Base-by-base conservation (phyloP, 35 echinoderm and acorn worm genomes). In the Ptychodera flava region DNA sequence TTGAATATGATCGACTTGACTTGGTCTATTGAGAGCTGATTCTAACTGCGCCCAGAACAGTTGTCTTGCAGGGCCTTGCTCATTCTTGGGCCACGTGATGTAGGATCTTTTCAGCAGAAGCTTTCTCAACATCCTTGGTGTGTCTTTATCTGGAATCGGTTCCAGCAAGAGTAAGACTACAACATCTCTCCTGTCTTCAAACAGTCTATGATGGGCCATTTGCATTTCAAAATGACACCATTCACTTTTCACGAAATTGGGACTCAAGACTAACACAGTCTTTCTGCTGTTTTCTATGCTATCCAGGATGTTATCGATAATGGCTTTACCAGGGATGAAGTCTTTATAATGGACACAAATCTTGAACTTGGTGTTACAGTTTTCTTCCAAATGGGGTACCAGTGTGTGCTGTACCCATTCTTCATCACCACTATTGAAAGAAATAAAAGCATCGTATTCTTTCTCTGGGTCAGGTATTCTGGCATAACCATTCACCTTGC, bases 141-240 rank as follows among this genome's bases (percentile, higher is more conserved):
- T 36, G 35, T 83, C 22, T 37, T 36, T 83, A 37, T 36, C 37
- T 1, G 82, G 34, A 1, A 83, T 36, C 30, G 1, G 12, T 35
- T 83, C 82, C 14, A 83, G 82, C 30, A 83, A 36, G 29, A 83
- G 34, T 0, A 36, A 36, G 29, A 83, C 35, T 0, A 83, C 34
- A 28, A 83, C 35, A 83, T 83, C 82, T 83, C 37, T 36, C 16
- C 37, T 33, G 10, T 6, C 10, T 16, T 83, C 82, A 83, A 83
- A 37, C 33, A 37, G 34, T 28, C 82, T 34, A n/a, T 83, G 34
- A 16, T 37, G 82, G 1, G 82, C 82, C 82, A 83, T 83, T 36
- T 83, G 33, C 82, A 83, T 28, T 37, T 83, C 82, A 83, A 83
- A 83, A 28, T 83, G 1, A 83, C 82, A 83, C 82, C 82, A 83